Conservation (phyloP, 2,113 vertebrate species). For the Semicossyphus pulcher region DNA sequence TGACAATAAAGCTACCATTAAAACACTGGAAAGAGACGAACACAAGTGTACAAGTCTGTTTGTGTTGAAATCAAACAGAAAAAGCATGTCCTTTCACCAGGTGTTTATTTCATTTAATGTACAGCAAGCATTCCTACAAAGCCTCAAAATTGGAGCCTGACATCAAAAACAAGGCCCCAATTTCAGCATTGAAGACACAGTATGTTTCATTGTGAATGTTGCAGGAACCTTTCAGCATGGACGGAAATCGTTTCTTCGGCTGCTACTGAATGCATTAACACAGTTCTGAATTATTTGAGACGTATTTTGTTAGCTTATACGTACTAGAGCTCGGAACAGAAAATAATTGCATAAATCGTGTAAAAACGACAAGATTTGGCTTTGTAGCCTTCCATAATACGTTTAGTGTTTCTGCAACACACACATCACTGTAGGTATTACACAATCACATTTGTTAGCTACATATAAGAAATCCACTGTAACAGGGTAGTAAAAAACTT, state of each 20-base stretch:
- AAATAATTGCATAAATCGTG: slow-evolving; percentile 9
- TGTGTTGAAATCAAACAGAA: slow-evolving; percentile 48
- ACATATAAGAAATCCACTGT: slow-evolving; percentile 20
- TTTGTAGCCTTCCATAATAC: rapidly evolving
- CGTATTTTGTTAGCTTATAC: slow-evolving; percentile 27
- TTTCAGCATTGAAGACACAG: slow-evolving; percentile 5
- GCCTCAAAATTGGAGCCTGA: background rate
- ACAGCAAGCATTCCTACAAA: slow-evolving; percentile 61
- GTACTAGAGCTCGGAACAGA: background rate
- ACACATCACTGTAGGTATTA: background rate
- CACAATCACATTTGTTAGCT: slow-evolving; percentile 31
- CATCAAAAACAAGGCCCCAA: slow-evolving; percentile 6
- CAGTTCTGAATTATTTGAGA: background rate
- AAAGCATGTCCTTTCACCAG: slow-evolving; percentile 55
- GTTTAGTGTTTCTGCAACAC: slow-evolving; percentile 28
- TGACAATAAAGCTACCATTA: background rate
- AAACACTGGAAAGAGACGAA: background rate
- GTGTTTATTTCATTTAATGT: slow-evolving; percentile 71
- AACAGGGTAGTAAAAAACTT: slow-evolving; percentile 30
- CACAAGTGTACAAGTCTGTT: background rate
- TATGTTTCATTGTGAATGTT: background rate
- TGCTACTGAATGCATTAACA: background rate
- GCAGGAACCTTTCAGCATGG: slow-evolving; percentile 29
- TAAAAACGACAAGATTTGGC: slow-evolving; percentile 1
- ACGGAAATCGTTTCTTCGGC: slow-evolving; percentile 6